Base-by-base conservation (phyloP, 2,888 invertebrate species). In the Mesorhabditis spiculigera region DNA sequence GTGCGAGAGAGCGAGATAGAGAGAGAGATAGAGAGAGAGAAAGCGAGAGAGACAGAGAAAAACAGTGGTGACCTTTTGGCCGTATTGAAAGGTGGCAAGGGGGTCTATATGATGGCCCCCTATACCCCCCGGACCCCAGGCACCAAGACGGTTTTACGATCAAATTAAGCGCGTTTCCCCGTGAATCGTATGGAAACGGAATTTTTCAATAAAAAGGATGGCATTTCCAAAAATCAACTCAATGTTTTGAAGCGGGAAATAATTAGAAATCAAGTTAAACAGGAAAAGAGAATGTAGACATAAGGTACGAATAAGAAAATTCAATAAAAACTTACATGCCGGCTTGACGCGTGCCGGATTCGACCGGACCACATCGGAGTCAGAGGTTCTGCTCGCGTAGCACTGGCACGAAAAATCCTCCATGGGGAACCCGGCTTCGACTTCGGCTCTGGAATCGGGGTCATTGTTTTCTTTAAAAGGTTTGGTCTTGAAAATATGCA, bases 331-430 rank as follows among this genome's bases (percentile, higher is more conserved):
- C 95, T 95, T 89, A 97, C 96, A 94, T 85, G 96, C 95, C 79
- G 94, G 91, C 87, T 93, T 93, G 69, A 97, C 91, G 63, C 91
- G 90, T 58, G 94, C 95, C 1, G 92, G 90, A 84, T 93, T 93
- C 86, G 94, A 95, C 84, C 91, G 91, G 79, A 93, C 92, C 76
- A 91, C 91, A 5, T 93, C 93, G 67, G 92, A 90, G 74, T 82
- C 82, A 16, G 81, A 79, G 61, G 93, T 92, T 65, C 92, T 92
- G 92, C 93, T 94, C 1, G 96, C 95, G 81, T 92, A 91, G 86
- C 96, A 97, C 78, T 93, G 93, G 87, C 96, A 97, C 77, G 87
- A 86, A 80, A 88, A 89, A 85, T 92, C 93, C 86, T 92, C 94
- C 82, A 92, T 91, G 28, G 78, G 76, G 43, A 93, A 94, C 85